Percentiles rank a stretch among this genome's conserved stretches.
Conservation (phyloP, 2,797 vertebrate genomes). For the Coluber constrictor region DNA sequence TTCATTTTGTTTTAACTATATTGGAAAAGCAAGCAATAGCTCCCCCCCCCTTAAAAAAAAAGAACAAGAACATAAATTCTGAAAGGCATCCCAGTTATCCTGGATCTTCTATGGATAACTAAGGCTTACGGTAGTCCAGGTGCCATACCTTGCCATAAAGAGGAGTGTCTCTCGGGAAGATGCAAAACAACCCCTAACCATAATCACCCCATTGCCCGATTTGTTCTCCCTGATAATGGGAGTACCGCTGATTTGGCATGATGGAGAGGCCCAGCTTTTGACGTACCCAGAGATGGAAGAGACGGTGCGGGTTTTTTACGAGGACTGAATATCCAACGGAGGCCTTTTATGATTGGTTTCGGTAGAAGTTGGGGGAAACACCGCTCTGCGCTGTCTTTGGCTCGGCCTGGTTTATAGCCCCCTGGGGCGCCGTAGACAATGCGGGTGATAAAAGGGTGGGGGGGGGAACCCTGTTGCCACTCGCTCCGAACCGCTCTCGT, state of each 20-base stretch:
- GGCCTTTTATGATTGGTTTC: constrained; percentile 13
- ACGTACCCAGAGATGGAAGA: background rate
- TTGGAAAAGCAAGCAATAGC: too few relatives aligned
- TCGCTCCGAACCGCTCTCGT: background rate
- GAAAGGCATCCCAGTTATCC: background rate
- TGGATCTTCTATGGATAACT: background rate
- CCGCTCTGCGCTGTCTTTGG: background rate
- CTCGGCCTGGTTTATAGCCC: constrained; percentile 10
- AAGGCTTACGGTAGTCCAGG: background rate
- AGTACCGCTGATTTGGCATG: background rate
- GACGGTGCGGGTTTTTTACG: background rate
- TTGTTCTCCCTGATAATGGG: background rate
- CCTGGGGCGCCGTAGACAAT: background rate
- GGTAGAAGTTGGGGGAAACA: background rate
- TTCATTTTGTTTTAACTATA: background rate
- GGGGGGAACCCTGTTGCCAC: too few relatives aligned
- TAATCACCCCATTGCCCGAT: background rate
- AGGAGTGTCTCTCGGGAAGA: too few relatives aligned
- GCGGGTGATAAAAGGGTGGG: background rate
- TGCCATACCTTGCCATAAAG: background rate
- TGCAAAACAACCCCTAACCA: background rate
- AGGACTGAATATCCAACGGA: constrained; percentile 11
- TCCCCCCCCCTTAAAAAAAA: background rate
- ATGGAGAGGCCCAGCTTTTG: background rate
- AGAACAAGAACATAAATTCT: background rate